Percentiles rank a stretch among this genome's conserved stretches.
phyloP scores from a whole-genome alignment of 2,888 invertebrate genomes.

The Hyposoter dolosus region DNA sequence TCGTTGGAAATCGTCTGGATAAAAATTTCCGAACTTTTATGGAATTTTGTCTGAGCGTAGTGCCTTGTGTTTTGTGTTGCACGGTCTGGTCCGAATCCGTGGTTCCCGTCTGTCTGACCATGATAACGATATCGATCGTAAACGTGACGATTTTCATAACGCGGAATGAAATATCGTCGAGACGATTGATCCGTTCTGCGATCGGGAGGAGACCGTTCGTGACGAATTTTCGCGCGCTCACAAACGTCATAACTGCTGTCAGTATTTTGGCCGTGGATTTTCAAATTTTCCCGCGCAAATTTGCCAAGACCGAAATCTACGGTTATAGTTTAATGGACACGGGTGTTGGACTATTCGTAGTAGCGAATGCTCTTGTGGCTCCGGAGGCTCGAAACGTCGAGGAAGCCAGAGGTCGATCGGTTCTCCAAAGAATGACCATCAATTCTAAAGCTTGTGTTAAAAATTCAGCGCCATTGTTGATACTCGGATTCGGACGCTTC shows the following conservation, averaged over 20 bases:
- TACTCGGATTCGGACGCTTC: slow-evolving; percentile 89
- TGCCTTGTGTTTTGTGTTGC: slow-evolving; percentile 81
- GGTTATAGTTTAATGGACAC: slow-evolving; percentile 98
- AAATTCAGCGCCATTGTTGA: slow-evolving; percentile 85
- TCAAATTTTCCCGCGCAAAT: slow-evolving; percentile 91
- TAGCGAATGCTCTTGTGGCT: slow-evolving; percentile 92
- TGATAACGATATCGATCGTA: slow-evolving; percentile 73
- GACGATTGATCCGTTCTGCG: slow-evolving; percentile 25
- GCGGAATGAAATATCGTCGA: slow-evolving; percentile 47
- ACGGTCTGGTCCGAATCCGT: slow-evolving; percentile 79
- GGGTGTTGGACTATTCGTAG: slow-evolving; percentile 95
- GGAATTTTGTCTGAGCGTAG: slow-evolving; percentile 79
- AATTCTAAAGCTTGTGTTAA: slow-evolving; percentile 79
- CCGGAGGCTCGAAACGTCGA: slow-evolving; percentile 84
- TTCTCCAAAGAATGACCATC: slow-evolving; percentile 67
- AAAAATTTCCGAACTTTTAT: slow-evolving; percentile 74
- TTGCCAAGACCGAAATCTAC: slow-evolving; percentile 94
- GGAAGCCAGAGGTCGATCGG: slow-evolving; percentile 42
- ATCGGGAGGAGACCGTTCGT: slow-evolving; percentile 84
- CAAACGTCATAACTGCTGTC: slow-evolving; percentile 90
- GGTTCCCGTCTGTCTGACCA: slow-evolving; percentile 71
- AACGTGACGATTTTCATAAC: slow-evolving; percentile 71
- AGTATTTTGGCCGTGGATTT: slow-evolving; percentile 98
- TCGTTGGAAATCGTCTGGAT: slow-evolving; percentile 70
- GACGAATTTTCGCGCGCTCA: slow-evolving; percentile 89